Conservation (phyloP, 2,113 vertebrate genomes). For the Calyptomena viridis region DNA sequence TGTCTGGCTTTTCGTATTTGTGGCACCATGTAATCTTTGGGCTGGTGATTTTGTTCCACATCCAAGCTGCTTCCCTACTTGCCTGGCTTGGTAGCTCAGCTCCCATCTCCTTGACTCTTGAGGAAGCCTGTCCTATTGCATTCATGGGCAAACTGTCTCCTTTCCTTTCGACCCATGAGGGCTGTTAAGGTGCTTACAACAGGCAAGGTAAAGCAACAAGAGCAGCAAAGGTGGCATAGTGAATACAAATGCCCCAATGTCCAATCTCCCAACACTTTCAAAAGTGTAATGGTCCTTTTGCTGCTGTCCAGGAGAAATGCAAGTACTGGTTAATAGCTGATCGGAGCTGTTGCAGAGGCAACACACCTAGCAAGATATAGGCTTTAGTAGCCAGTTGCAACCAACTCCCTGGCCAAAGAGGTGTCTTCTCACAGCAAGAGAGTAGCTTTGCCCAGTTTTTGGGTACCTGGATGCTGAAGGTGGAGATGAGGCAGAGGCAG, state of each 20-base stretch:
- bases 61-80: neutral
- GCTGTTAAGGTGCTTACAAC: neutral
- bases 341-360: neutral
- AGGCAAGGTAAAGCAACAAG: neutral
- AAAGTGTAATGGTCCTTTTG: neutral
- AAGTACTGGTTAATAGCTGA: neutral
- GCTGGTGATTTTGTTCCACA: fast-evolving
- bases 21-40: neutral
- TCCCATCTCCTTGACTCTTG: neutral
- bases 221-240: neutral
- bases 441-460: neutral
- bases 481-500: neutral
- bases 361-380: neutral
- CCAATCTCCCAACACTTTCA: fast-evolving
- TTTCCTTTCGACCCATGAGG: neutral
- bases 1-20: neutral
- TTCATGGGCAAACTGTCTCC: neutral
- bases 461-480: neutral
- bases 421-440: fast-evolving
- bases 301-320: neutral
- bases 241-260: neutral
- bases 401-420: neutral
- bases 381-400: neutral
- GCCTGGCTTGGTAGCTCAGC: neutral
- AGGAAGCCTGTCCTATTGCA: neutral